phyloP scores from a whole-genome alignment of 2,888 invertebrate species.

The Hypsopygia costalis region DNA sequence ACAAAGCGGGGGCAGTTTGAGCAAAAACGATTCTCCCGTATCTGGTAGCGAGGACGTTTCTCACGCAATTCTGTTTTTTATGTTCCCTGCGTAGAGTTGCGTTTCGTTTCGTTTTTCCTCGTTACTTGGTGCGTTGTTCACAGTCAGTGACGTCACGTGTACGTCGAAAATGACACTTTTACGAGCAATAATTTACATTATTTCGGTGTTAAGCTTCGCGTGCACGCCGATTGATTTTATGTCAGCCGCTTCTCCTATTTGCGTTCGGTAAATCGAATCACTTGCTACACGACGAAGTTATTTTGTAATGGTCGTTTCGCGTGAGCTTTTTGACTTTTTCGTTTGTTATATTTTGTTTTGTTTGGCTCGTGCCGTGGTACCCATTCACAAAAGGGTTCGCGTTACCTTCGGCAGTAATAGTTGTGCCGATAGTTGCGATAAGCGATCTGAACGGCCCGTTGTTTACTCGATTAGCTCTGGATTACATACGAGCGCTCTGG shows the following conservation, averaged over 20 bases:
- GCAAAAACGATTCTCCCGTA: constrained; percentile 52
- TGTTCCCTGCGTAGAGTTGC: constrained; percentile 28
- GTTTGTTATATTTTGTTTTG: constrained; percentile 43
- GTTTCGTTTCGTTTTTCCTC: constrained; percentile 24
- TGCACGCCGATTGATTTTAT: constrained; percentile 77
- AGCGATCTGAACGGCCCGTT: constrained; percentile 12
- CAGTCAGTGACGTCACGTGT: constrained; percentile 67
- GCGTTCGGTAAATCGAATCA: constrained; percentile 74
- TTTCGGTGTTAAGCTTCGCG: constrained; percentile 75
- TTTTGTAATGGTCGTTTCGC: constrained; percentile 73
- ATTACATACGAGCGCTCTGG: constrained; percentile 7
- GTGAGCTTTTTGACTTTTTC: constrained; percentile 54
- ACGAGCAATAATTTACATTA: constrained; percentile 79
- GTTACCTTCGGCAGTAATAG: constrained; percentile 18
- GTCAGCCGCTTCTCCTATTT: constrained; percentile 74
- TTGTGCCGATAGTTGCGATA: constrained; percentile 20
- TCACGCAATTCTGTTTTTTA: constrained; percentile 33
- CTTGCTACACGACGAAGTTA: constrained; percentile 67
- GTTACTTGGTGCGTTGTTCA: constrained; percentile 31
- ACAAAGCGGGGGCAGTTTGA: constrained; percentile 57
- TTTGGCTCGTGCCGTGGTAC: constrained; percentile 26
- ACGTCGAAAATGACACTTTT: constrained; percentile 78
- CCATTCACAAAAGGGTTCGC: constrained; percentile 28
- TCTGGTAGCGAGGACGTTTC: constrained; percentile 27
- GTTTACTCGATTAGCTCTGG: constrained; percentile 12